phyloP scores from a whole-genome alignment of 2,888 invertebrate genomes.

The Crossocerus cetratus region DNA sequence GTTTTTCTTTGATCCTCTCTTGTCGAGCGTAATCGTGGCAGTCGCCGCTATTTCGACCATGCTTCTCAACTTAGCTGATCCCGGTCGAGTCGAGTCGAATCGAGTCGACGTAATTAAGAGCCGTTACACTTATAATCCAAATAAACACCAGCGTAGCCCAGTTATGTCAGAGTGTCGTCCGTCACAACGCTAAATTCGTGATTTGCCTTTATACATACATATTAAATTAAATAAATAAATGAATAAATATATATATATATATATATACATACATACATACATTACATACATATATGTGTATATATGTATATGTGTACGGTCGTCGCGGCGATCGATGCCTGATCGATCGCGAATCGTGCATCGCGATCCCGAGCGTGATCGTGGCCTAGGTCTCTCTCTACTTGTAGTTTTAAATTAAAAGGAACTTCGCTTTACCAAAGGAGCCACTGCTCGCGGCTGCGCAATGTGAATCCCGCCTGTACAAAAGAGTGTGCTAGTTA shows the following conservation, averaged over 20 bases:
- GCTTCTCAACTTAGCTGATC: conserved; percentile 4
- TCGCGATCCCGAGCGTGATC: conserved; percentile 20
- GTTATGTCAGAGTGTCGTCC: conserved; percentile 43
- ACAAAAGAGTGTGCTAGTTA: conserved; percentile 22
- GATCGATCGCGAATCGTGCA: too few species aligned
- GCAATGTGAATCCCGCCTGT: conserved; percentile 35
- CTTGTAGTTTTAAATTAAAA: conserved; percentile 30
- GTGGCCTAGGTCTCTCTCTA: conserved; percentile 31
- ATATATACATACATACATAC: too few species aligned
- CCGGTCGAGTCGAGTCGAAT: conserved; percentile 21
- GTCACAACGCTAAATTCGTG: conserved; percentile 41
- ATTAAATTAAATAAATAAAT: too few species aligned
- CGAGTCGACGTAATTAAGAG: conserved; percentile 34
- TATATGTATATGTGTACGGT: conserved; percentile 17
- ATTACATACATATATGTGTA: too few species aligned
- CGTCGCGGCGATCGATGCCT: conserved; percentile 8
- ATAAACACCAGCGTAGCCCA: conserved; percentile 33
- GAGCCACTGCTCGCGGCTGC: conserved; percentile 21
- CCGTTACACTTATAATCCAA: conserved; percentile 29
- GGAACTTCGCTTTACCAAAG: conserved; percentile 34
- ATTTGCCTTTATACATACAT: conserved; percentile 42
- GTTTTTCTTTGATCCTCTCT: neutral
- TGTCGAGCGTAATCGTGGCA: neutral
- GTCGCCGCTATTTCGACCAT: neutral
- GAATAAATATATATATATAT: too few species aligned